These are phyloP conservation scores for Caradrina kadenii DNA, from an alignment of 2,888 invertebrate genomes.

Conservation along the genomic window DNA sequence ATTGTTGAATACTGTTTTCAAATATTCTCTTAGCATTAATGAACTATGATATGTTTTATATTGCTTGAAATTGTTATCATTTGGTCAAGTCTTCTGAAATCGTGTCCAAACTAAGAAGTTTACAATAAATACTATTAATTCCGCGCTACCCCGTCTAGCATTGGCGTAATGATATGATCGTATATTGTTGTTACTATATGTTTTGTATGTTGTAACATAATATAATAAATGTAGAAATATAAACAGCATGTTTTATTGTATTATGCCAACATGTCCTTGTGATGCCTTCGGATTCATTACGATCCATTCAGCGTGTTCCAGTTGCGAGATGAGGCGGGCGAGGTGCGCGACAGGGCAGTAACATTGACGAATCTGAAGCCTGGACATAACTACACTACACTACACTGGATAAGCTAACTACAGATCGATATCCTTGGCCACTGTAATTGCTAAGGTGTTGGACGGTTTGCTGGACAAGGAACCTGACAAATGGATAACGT, in stretches of 20 bases:
- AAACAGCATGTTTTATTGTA: conserved; percentile 46
- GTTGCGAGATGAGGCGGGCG: too few relatives aligned
- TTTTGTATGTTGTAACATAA: conserved; percentile 81
- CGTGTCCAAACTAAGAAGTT: conserved; percentile 50
- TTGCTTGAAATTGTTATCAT: conserved; percentile 38
- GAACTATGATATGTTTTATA: conserved; percentile 30
- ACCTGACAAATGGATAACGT: too few relatives aligned
- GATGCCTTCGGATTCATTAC: too few relatives aligned
- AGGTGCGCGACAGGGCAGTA: too few relatives aligned
- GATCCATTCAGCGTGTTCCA: too few relatives aligned
- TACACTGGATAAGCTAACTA: too few relatives aligned
- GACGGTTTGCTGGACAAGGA: too few relatives aligned
- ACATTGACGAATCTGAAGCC: too few relatives aligned
- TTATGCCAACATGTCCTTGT: background rate
- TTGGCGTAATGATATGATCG: conserved; percentile 49
- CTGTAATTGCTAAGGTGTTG: too few relatives aligned
- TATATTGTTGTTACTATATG: conserved; percentile 78
- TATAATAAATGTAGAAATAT: conserved; percentile 76
- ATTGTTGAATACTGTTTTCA: conserved; percentile 37
- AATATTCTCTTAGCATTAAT: conserved; percentile 43
- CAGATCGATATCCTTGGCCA: too few relatives aligned
- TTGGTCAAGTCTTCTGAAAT: conserved; percentile 50
- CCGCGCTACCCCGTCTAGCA: conserved; percentile 39
- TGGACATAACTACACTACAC: too few relatives aligned
- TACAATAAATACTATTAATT: conserved; percentile 48